A percentile compares a stretch with the other conserved stretches of the same genome.
These are phyloP conservation scores for Anthoscopus minutus DNA, from an alignment of 2,113 vertebrate genomes.

Conservation along the genomic window DNA sequence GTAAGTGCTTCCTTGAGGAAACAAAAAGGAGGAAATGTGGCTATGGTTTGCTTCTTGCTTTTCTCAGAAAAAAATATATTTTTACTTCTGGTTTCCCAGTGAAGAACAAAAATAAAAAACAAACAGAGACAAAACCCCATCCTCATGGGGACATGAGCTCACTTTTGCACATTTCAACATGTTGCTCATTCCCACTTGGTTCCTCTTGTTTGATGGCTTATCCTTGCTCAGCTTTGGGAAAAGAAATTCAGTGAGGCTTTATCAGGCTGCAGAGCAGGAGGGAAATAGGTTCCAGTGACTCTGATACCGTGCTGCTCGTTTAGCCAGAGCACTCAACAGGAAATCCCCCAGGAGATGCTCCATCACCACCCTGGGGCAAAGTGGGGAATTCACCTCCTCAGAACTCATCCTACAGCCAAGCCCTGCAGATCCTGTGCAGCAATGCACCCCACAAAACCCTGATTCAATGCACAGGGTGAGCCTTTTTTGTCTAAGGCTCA, in stretches of 20 bases:
- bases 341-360: not conserved
- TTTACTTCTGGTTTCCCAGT: not conserved
- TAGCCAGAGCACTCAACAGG: not conserved
- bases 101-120: not conserved
- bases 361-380: not conserved
- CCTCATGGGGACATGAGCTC: not conserved
- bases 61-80: not conserved
- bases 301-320: not conserved
- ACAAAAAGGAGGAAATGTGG: conserved; percentile 2
- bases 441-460: not conserved
- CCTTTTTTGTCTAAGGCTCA: not conserved
- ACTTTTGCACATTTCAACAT: not conserved
- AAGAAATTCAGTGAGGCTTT: not conserved
- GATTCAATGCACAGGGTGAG: not conserved
- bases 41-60: not conserved
- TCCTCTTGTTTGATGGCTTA: not conserved
- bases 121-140: not conserved
- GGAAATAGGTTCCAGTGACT: not conserved
- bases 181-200: not conserved
- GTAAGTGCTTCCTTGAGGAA: conserved; percentile 21
- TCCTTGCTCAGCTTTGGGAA: not conserved
- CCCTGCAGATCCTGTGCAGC: not conserved
- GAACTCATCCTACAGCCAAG: not conserved
- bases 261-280: not conserved
- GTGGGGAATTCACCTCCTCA: not conserved